Base-by-base conservation (phyloP, 2,797 vertebrate species). In the Cyprinodon diabolis region DNA sequence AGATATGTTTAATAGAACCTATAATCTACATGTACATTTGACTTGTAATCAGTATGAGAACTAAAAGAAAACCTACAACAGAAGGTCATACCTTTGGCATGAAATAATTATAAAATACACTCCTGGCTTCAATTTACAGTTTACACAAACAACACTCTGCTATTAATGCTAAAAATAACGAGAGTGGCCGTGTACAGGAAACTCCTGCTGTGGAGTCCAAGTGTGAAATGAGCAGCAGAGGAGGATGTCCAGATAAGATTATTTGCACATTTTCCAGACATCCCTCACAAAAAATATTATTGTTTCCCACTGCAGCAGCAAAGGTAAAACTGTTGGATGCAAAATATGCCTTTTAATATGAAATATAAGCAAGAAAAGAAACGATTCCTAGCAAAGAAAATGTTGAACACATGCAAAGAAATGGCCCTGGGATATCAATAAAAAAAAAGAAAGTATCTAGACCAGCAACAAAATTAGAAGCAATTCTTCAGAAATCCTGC, bases 211-310 rank as follows among this genome's bases (percentile, higher is more conserved):
- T 21, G 17, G 48, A 66, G 52, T 56, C 12, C 55, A 65, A 47
- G 37, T 37, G 51, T 47, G n/a, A 72, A 71, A 37, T 43, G 48
- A 30, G 21, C 62, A 30, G 47, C 52, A 3, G 52, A 73, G 17
- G 40, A 73, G 23, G 66, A 55, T 56, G 23, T 55, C 62, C 51
- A 47, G 40, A 73, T 10, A 2, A n/a, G 40, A 66, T 66, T 47
- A 37, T 47, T 47, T 21, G 15, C 25, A 37, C 25, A 45, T 14
- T 66, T 73, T 67, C 15, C n/a, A 72, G 49, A 72, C 17, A 47
- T 66, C 13, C 23, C 52, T 48, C 40, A 37, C 17, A 47, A 66
- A 72, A 43, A 51, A 23, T 45, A 17, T 14, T 12, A 30, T 35
- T 3, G 21, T 48, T 35, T 14, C 23, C 23, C 19, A 48, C 25